Evolutionary conservation across 2,797 vertebrate genomes (phyloP).

Genomic region (Phylloscopus collybita): DNA sequence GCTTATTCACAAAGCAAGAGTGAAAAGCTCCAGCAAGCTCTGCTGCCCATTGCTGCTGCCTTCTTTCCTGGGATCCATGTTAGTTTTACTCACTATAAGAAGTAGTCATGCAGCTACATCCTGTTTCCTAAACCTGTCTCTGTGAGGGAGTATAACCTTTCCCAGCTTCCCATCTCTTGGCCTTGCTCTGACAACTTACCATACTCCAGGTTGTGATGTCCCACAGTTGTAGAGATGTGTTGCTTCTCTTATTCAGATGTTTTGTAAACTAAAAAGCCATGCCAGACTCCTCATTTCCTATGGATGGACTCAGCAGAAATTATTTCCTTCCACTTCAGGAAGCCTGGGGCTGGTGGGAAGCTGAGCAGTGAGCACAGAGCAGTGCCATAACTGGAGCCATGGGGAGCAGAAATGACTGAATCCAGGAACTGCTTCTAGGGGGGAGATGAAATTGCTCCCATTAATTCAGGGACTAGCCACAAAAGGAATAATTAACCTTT

Average conservation of each 20-base stretch:
- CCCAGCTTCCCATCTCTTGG: background rate
- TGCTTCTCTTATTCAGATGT: background rate
- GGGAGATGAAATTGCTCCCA: background rate
- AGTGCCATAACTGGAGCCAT: background rate
- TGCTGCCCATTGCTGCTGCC: background rate
- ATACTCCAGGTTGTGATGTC: background rate
- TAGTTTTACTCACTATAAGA: background rate
- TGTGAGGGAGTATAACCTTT: background rate
- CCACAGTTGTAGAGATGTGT: background rate
- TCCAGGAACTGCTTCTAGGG: background rate
- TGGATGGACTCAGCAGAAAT: background rate
- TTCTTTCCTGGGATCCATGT: rapidly evolving
- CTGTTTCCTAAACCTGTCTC: background rate
- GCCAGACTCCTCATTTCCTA: background rate
- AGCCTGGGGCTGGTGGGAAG: background rate
- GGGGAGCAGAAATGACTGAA: background rate
- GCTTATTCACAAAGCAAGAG: background rate
- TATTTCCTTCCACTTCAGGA: background rate
- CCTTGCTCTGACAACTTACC: background rate
- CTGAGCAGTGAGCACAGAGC: background rate
- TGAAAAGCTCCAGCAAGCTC: background rate
- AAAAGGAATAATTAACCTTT: constrained; percentile 19
- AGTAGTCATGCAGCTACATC: background rate
- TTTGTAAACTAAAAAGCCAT: background rate
- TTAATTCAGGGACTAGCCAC: background rate